These are phyloP conservation scores for Hapalemur alaotrensis DNA, from an alignment of 2,797 vertebrate species.

Conservation along the genomic window DNA sequence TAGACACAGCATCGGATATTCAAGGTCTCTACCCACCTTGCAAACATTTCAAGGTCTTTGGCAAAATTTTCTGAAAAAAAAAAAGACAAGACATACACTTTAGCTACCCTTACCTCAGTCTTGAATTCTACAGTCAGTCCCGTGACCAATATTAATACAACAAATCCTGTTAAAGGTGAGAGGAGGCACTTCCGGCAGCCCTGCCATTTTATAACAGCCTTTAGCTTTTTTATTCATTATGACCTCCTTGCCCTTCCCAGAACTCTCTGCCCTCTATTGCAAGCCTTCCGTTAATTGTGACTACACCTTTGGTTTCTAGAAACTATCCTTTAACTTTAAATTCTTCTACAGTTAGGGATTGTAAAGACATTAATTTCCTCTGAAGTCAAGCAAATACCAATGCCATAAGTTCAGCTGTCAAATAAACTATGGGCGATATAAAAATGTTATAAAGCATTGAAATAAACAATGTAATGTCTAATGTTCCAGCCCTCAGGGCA, in stretches of 20 bases:
- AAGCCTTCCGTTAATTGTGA: background rate
- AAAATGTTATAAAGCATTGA: background rate
- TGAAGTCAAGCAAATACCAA: background rate
- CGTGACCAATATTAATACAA: background rate
- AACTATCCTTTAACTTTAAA: background rate
- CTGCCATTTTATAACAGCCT: accelerated
- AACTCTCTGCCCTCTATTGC: background rate
- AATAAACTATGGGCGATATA: background rate
- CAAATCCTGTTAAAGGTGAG: background rate
- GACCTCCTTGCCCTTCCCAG: background rate
- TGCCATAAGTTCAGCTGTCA: background rate
- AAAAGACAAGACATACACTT: background rate
- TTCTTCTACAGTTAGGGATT: background rate
- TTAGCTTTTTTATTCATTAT: accelerated
- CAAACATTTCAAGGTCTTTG: slow-evolving; percentile 95
- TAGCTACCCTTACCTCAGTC: background rate
- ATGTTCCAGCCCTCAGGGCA: background rate
- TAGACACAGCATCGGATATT: accelerated
- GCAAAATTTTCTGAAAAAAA: slow-evolving; percentile 92
- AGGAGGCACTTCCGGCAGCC: background rate
- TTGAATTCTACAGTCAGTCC: background rate
- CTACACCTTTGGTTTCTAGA: background rate
- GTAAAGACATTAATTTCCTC: background rate
- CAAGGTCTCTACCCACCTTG: slow-evolving; percentile 87
- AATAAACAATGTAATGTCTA: background rate